Evolutionary conservation across 2,888 invertebrate species (phyloP).

Genomic region (Automeris io): DNA sequence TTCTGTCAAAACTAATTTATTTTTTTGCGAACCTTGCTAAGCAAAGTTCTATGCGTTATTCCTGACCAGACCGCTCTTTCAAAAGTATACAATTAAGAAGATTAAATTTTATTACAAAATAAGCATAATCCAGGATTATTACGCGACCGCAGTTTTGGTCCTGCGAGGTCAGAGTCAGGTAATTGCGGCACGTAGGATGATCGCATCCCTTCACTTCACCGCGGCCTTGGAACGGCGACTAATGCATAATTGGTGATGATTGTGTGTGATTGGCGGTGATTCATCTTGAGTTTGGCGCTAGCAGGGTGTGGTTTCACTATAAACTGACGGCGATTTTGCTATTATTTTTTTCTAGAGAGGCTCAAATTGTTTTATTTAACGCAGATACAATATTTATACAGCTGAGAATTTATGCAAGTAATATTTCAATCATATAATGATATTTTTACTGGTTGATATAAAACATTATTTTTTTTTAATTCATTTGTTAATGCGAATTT

Average conservation of each 20-base stretch:
- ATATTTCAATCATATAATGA: too few species aligned
- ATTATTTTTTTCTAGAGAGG: background rate
- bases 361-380: too few species aligned
- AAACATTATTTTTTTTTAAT: too few species aligned
- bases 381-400: too few species aligned
- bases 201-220: conserved; percentile 45
- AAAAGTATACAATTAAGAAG: background rate
- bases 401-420: too few species aligned
- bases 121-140: conserved; percentile 7
- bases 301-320: conserved; percentile 8
- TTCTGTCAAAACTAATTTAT: too few species aligned
- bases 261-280: conserved; percentile 38
- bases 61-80: background rate
- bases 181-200: conserved; percentile 47
- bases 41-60: too few species aligned
- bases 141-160: conserved; percentile 23
- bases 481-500: too few species aligned
- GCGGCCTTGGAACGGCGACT: conserved; percentile 40
- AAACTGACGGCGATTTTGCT: conserved; percentile 10
- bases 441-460: too few species aligned
- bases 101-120: conserved; percentile 2
- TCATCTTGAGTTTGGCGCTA: conserved; percentile 19
- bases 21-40: too few species aligned
- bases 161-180: conserved; percentile 28
- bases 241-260: conserved; percentile 40